Evolutionary conservation across 2,113 vertebrate genomes (phyloP).

Genomic region (Brachirus orientalis): DNA sequence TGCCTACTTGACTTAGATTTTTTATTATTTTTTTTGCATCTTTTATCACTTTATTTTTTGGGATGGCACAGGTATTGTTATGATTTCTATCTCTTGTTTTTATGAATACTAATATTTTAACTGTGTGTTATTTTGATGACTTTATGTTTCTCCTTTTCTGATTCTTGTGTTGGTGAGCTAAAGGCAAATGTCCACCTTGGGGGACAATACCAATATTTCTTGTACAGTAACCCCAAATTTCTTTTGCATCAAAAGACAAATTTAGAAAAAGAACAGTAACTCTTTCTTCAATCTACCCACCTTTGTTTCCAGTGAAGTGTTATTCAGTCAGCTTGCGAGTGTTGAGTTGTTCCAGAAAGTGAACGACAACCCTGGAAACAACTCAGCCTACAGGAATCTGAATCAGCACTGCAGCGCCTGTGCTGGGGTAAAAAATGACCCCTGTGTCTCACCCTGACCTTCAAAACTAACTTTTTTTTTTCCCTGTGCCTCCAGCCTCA

Average conservation of each 20-base stretch:
- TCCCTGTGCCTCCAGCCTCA: constrained; percentile 32
- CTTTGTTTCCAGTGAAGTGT: constrained; percentile 64
- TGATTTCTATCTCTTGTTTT: no score
- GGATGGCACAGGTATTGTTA: no score
- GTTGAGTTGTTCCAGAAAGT: constrained; percentile 78
- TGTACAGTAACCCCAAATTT: no score
- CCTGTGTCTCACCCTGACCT: constrained; percentile 60
- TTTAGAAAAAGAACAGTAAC: no score
- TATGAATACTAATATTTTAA: no score
- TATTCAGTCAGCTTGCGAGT: constrained; percentile 71
- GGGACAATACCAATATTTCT: no score
- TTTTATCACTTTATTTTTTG: constrained; percentile 36
- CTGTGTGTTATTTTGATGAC: no score
- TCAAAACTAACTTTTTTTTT: constrained; percentile 51
- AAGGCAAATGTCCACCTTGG: no score
- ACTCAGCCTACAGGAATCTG: constrained; percentile 74
- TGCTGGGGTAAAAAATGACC: constrained; percentile 79
- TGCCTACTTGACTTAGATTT: constrained; percentile 19
- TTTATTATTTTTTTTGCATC: no score
- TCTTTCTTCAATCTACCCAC: constrained; percentile 45
- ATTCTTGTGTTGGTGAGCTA: no score
- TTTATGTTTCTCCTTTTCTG: not conserved
- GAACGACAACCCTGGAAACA: constrained; percentile 67
- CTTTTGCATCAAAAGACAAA: no score
- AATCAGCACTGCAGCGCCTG: constrained; percentile 81